These are phyloP conservation scores for Pedicia rivosa DNA, from an alignment of 2,888 invertebrate genomes.

Conservation along the genomic window DNA sequence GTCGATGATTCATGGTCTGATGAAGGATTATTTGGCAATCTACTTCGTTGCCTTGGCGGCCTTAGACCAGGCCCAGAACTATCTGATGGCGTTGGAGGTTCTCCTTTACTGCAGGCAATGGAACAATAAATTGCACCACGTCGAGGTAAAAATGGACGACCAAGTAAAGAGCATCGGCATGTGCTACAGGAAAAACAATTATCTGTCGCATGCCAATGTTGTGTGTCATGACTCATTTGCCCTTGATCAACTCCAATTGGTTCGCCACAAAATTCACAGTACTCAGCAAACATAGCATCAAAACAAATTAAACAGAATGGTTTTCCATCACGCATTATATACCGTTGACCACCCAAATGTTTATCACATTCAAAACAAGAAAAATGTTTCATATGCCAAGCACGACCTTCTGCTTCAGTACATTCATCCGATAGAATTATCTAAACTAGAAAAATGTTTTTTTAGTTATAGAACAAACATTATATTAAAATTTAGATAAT, in stretches of 20 bases:
- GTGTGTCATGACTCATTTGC: conserved; percentile 95
- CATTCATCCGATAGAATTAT: conserved; percentile 97
- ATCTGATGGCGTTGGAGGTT: conserved; percentile 72
- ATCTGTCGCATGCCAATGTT: conserved; percentile 95
- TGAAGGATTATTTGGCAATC: conserved; percentile 33
- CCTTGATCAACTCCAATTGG: conserved; percentile 94
- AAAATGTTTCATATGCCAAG: conserved; percentile 99
- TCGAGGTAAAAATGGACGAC: conserved; percentile 80
- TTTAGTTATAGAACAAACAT: too few species aligned
- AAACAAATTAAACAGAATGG: conserved; percentile 92
- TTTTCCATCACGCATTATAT: conserved; percentile 91
- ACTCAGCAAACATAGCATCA: conserved; percentile 90
- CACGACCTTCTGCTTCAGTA: conserved; percentile 94
- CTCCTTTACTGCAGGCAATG: conserved; percentile 83
- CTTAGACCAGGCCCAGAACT: conserved; percentile 54
- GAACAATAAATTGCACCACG: conserved; percentile 90
- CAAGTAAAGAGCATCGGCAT: conserved; percentile 54
- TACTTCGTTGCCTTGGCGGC: conserved; percentile 26
- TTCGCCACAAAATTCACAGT: conserved; percentile 92
- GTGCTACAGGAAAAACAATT: conserved; percentile 89
- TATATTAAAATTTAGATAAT: too few species aligned
- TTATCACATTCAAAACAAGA: conserved; percentile 89
- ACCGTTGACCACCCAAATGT: conserved; percentile 91
- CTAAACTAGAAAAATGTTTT: conserved; percentile 36
- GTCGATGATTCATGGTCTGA: conserved; percentile 29